Base-by-base conservation (phyloP, 1,140 invertebrate genomes). In the Radopholus similis region DNA sequence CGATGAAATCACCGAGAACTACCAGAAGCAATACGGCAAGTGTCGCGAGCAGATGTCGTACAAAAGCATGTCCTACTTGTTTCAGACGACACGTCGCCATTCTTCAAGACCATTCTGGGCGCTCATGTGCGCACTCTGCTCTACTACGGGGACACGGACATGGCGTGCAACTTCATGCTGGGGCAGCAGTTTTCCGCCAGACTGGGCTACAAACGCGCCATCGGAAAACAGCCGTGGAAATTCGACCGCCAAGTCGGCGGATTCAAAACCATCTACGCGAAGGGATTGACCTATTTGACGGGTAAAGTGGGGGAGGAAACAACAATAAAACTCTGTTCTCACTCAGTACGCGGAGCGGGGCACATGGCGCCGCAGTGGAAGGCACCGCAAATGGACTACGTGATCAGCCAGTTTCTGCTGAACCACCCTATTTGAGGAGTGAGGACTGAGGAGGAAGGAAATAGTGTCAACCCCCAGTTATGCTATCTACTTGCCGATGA, bases 121-220 rank as follows among this genome's bases (percentile, higher is more conserved):
- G 70, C 74, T 21, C 68, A 82, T 59, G 81, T 86, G n/a, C 78
- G 83, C 44, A 81, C 83, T 23, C 66, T 87, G 30, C 77, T 87
- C 9, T 87, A 87, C 77, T 87, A 87, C 76, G 87, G 86, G 8
- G 87, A 87, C 76, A 82, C 85, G 30, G 86, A 87, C 71, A 86
- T 87, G 86, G 85, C 85, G 1, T 87, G 87, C 77, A 87, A 87
- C 38, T 75, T 80, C 67, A 71, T 80, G 77, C 78, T 81, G 72
- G 79, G 79, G 26, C 79, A 81, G 42, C 73, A 81, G 37, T 81
- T 81, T 59, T 62, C 71, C 18, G 69, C 72, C 9, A 38, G 64
- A 32, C 67, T 81, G 28, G 79, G 79, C 8, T 44, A 79, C 63
- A 32, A 71, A 54, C 71, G 76, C 44, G 56, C 59, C 11, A 49